A percentile compares a stretch with the other conserved stretches of the same genome.
These are phyloP conservation scores for Babyrousa celebensis DNA, from an alignment of 2,797 vertebrate genomes.

Conservation along the genomic window DNA sequence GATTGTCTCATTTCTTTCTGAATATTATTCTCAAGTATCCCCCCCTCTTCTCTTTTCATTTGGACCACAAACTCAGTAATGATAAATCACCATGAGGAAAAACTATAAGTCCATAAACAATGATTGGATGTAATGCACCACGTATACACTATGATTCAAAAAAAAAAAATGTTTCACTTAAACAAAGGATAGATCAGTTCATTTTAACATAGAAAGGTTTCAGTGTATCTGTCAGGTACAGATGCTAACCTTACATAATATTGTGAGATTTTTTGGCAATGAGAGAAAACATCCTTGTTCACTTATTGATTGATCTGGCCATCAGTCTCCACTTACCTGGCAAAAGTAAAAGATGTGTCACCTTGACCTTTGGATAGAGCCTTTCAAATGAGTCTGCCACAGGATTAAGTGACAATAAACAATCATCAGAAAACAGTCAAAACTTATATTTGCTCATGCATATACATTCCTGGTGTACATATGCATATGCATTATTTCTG, in stretches of 20 bases:
- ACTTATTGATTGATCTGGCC: background rate
- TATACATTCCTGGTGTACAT: background rate
- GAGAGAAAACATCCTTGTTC: background rate
- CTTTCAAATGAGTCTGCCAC: background rate
- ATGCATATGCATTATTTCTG: background rate
- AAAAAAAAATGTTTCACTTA: background rate
- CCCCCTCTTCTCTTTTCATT: background rate
- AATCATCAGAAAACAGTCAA: background rate
- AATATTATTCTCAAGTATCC: background rate
- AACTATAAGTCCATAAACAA: background rate
- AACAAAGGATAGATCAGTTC: background rate
- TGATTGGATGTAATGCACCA: background rate
- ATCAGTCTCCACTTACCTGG: background rate
- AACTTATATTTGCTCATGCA: background rate
- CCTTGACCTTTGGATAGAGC: background rate
- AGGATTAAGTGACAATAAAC: background rate
- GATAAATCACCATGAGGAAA: background rate
- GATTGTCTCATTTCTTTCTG: background rate
- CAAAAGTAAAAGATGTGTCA: background rate
- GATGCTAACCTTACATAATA: background rate
- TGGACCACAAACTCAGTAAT: background rate
- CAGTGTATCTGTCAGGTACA: background rate
- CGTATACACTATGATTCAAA: background rate
- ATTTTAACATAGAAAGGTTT: constrained; percentile 40
- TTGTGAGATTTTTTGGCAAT: background rate